Evolutionary conservation across 2,888 invertebrate genomes (phyloP).

Genomic region (Podabrus alpinus): DNA sequence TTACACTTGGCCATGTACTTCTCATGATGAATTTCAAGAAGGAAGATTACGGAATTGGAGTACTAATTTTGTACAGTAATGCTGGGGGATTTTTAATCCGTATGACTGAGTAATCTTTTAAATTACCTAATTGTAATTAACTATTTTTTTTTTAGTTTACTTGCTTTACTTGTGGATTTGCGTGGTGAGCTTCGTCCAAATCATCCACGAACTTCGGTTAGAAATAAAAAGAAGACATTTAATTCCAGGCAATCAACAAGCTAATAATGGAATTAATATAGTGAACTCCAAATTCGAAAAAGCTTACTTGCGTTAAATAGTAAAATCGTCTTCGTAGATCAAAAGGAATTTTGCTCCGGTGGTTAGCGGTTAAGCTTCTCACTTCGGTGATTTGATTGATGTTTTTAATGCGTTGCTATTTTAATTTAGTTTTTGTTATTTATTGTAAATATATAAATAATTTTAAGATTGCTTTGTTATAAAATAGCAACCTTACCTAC

Average conservation of each 20-base stretch:
- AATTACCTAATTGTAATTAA: not conserved
- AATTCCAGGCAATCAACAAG: not conserved
- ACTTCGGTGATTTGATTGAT: not conserved
- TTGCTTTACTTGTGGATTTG: not conserved
- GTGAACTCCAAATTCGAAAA: not conserved
- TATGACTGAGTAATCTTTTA: not conserved
- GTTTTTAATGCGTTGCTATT: not conserved
- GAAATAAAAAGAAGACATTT: not conserved
- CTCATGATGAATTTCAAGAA: conserved; percentile 19
- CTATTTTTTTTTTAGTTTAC: not conserved
- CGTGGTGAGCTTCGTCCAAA: conserved; percentile 3
- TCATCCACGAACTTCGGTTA: not conserved
- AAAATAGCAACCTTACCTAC: not conserved
- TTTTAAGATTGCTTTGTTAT: not conserved
- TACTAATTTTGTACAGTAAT: conserved; percentile 20
- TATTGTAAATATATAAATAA: not conserved
- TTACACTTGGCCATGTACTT: not conserved
- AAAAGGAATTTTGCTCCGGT: not conserved
- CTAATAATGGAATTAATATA: not conserved
- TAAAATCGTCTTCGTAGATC: not conserved
- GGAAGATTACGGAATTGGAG: conserved; percentile 11
- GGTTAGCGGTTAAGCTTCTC: not conserved
- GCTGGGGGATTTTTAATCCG: conserved; percentile 21
- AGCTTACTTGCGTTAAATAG: not conserved
- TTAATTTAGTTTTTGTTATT: not conserved